Evolutionary conservation across 2,113 vertebrate genomes (phyloP).

Genomic region (Phrynosoma platyrhinos): DNA sequence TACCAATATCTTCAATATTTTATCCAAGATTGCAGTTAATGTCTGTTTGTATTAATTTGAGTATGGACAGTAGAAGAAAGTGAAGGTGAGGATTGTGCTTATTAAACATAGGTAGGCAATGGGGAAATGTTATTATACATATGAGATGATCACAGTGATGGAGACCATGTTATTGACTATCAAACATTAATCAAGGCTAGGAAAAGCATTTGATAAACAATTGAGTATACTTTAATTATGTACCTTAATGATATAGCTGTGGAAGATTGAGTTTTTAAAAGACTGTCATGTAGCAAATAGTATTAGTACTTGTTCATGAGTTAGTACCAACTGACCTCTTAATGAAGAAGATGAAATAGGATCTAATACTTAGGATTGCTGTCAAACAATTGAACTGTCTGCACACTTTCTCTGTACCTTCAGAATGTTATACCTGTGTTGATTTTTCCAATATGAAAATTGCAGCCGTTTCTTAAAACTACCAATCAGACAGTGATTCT

Average conservation of each 20-base stretch:
- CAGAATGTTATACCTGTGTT: background rate
- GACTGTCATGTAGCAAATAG: background rate
- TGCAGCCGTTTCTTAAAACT: background rate
- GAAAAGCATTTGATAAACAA: background rate
- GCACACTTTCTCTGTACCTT: background rate
- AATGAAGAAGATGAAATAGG: background rate
- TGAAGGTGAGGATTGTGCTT: background rate
- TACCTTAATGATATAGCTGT: background rate
- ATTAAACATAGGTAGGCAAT: background rate
- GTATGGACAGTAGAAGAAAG: background rate
- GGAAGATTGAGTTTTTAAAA: background rate
- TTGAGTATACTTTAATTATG: background rate
- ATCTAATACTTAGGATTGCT: background rate
- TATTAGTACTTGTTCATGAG: background rate
- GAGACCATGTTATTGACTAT: background rate
- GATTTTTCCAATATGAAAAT: conserved; percentile 15
- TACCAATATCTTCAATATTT: background rate
- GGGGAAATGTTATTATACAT: background rate
- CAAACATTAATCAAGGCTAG: background rate
- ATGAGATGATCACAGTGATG: background rate
- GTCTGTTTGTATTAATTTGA: background rate
- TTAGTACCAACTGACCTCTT: background rate
- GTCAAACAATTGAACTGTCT: background rate
- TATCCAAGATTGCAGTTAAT: background rate
- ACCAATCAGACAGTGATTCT: background rate